Base-by-base conservation (phyloP, 2,113 vertebrate species). In the Zosterops lateralis region DNA sequence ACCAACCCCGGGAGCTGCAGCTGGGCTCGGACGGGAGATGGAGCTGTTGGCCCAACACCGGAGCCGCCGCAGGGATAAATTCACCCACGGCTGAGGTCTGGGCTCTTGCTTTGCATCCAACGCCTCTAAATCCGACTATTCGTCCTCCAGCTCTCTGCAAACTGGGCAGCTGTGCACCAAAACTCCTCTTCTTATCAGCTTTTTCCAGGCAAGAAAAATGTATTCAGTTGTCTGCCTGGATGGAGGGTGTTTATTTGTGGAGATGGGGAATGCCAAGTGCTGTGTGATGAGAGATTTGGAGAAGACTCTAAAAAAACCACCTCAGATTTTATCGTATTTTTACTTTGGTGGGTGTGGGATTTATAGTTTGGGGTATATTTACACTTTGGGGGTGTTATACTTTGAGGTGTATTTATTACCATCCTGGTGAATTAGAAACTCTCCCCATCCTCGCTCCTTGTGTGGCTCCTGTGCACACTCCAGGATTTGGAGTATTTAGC, bases 161-260 rank as follows among this genome's bases (percentile, higher is more conserved):
- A 45, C 12, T 1, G 17, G 3, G 28, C 44, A 19, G 21, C 48
- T 12, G 3, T 0, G 36, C 36, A 2, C 62, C 48, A 3, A 40
- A 87, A 73, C 34, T 16, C 34, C 17, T 5, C 26, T 31, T 80
- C 61, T 56, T 36, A 8, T 38, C 2, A 2, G 14, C 4, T 50
- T 82, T 72, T 78, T 44, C 28, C 34, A 7, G 32, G 40, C 17
- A 14, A 60, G 14, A 24, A 32, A 61, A 57, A 40, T 1, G 2
- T 1, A 2, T 22, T 62, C 1, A 0, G 9, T 6, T 7, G 5
- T 42, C 6, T n/a, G 62, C 6, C 25, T 9, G 44, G 31, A 0
- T 1, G 3, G 7, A 40, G 13, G 21, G 4, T 3, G 73, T 8
- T 86, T 6, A 2, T 36, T 7, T 21, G 57, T 7, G 67, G 47